These are phyloP conservation scores for Lymantria monacha DNA, from an alignment of 2,888 invertebrate genomes.

Conservation along the genomic window DNA sequence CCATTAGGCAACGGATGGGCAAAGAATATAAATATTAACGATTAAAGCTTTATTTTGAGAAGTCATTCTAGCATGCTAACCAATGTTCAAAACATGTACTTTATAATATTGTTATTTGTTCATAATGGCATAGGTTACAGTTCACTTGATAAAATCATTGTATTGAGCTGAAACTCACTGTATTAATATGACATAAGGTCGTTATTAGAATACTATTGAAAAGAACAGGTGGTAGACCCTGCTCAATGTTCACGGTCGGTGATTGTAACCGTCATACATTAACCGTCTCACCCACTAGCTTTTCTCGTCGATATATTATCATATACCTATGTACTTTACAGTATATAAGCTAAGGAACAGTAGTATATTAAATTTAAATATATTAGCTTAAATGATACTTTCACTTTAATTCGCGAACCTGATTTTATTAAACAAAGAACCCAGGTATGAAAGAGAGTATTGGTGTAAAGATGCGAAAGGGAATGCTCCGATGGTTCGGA, in stretches of 20 bases:
- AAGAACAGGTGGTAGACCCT: constrained; percentile 54
- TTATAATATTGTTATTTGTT: not conserved
- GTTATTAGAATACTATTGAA: constrained; percentile 16
- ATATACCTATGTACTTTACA: no score
- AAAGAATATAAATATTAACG: no score
- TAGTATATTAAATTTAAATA: no score
- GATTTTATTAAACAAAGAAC: no score
- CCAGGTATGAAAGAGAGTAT: no score
- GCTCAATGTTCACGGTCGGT: constrained; percentile 62
- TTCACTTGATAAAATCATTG: constrained; percentile 14
- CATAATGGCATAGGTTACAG: constrained; percentile 1
- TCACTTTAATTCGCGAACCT: no score
- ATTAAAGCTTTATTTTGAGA: no score
- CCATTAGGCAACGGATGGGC: no score
- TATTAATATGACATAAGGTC: constrained; percentile 15
- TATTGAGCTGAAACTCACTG: constrained; percentile 5
- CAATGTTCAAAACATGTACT: not conserved
- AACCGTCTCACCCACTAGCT: constrained; percentile 54
- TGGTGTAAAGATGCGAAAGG: no score
- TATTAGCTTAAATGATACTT: no score
- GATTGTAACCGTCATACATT: constrained; percentile 61
- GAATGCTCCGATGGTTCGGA: no score
- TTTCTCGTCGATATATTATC: constrained; percentile 40
- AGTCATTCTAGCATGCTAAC: not conserved
- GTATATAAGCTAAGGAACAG: no score